A percentile compares a stretch with the other conserved stretches of the same genome.
These are phyloP conservation scores for Parasteatoda tepidariorum DNA, from an alignment of 1,140 invertebrate species.

Conservation along the genomic window DNA sequence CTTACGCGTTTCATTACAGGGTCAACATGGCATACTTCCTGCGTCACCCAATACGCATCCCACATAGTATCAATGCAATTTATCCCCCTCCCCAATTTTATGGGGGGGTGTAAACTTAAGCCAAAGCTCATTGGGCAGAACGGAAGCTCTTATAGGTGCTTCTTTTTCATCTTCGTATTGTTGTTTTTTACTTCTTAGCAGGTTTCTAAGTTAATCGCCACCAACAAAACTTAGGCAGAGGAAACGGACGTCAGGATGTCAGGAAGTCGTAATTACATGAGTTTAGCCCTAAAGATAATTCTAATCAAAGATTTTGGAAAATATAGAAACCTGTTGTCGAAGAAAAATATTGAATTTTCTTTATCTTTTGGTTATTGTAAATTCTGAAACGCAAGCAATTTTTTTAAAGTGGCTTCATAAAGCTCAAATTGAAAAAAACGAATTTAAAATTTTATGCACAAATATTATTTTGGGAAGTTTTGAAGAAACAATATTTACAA, in stretches of 20 bases:
- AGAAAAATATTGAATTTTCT: too few relatives aligned
- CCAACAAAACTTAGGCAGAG: background rate
- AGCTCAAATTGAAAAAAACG: too few relatives aligned
- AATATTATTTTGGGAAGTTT: too few relatives aligned
- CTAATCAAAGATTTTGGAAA: too few relatives aligned
- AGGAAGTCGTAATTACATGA: constrained; percentile 36
- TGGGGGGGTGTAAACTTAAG: background rate
- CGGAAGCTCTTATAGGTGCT: background rate
- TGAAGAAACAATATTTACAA: too few relatives aligned
- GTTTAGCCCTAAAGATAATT: too few relatives aligned
- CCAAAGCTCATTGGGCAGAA: constrained; percentile 2
- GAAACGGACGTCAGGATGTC: constrained; percentile 26
- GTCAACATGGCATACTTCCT: constrained; percentile 51
- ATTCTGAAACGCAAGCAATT: too few relatives aligned
- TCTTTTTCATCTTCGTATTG: background rate
- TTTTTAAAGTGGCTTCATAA: too few relatives aligned
- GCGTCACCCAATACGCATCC: constrained; percentile 26
- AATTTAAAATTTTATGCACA: too few relatives aligned
- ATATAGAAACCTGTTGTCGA: too few relatives aligned
- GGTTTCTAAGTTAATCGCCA: background rate
- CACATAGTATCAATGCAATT: background rate
- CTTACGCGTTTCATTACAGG: constrained; percentile 49
- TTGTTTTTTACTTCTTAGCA: constrained; percentile 2
- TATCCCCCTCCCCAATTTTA: background rate
- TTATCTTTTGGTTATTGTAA: too few relatives aligned